Conservation (phyloP, 2,888 invertebrate species). For the Miltochrista miniata region DNA sequence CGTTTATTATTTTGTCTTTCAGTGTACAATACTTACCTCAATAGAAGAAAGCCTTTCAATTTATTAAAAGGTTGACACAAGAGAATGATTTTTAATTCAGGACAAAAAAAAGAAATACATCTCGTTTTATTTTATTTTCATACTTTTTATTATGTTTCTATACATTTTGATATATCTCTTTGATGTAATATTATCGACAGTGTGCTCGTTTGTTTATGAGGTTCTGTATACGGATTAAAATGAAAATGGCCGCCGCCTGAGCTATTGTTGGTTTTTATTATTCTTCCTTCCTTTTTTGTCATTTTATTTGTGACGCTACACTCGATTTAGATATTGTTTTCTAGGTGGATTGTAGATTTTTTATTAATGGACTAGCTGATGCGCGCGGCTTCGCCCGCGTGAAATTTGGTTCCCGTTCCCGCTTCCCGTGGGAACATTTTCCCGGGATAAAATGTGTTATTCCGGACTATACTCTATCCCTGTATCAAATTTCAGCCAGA, state of each 20-base stretch:
- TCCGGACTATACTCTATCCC: too few species aligned
- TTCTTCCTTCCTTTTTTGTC: neutral
- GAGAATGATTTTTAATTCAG: constrained; percentile 39
- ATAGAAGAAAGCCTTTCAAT: constrained; percentile 41
- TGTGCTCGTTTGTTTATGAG: neutral
- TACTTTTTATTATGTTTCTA: constrained; percentile 11
- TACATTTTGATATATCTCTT: constrained; percentile 10
- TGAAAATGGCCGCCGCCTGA: neutral
- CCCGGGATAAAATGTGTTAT: too few species aligned
- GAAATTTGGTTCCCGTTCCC: too few species aligned
- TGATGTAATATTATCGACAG: constrained; percentile 1
- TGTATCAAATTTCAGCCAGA: too few species aligned
- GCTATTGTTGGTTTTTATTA: neutral
- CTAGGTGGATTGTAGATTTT: too few species aligned
- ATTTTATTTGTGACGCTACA: neutral
- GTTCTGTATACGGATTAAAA: neutral
- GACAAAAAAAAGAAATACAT: constrained; percentile 16
- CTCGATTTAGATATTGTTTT: too few species aligned
- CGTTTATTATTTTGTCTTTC: neutral
- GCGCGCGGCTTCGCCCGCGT: too few species aligned
- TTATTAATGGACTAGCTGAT: too few species aligned
- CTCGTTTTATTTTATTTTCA: constrained; percentile 3
- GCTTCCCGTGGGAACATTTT: too few species aligned
- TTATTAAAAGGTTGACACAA: constrained; percentile 45
- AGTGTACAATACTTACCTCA: constrained; percentile 20